Evolutionary conservation across 2,797 vertebrate genomes (phyloP).

Genomic region (Thalassophryne amazonica): DNA sequence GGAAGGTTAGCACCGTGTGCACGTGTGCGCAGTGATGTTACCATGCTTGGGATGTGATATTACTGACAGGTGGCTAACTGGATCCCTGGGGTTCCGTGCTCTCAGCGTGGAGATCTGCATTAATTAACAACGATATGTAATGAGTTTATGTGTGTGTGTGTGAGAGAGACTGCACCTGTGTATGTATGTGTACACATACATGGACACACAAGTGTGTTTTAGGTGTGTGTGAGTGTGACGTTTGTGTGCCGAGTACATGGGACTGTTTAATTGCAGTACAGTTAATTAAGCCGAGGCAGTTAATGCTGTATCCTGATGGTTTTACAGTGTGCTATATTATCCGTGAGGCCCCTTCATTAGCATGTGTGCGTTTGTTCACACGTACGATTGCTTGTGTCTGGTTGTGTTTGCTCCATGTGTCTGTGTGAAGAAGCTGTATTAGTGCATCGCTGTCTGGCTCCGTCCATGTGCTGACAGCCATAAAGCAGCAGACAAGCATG

Average conservation of each 20-base stretch:
- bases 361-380: background rate
- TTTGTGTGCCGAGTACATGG: constrained; percentile 18
- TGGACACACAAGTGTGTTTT: too few species aligned
- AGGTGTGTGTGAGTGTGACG: background rate
- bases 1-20: constrained; percentile 19
- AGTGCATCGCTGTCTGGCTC: constrained; percentile 45
- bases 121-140: constrained; percentile 65
- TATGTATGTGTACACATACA: background rate
- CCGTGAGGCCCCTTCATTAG: constrained; percentile 24
- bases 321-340: constrained; percentile 21
- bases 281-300: constrained; percentile 55
- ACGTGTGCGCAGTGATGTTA: constrained; percentile 27
- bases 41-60: constrained; percentile 58
- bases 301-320: constrained; percentile 43
- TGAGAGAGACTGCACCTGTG: background rate
- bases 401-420: background rate
- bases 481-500: constrained; percentile 75
- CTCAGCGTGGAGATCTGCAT: constrained; percentile 57
- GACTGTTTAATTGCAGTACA: constrained; percentile 54
- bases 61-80: constrained; percentile 71
- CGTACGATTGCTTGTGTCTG: background rate
- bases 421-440: constrained; percentile 25
- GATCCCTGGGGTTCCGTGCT: constrained; percentile 51
- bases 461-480: constrained; percentile 59
- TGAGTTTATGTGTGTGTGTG: constrained; percentile 45